Conservation (phyloP, 2,113 vertebrate genomes). For the Athene noctua region DNA sequence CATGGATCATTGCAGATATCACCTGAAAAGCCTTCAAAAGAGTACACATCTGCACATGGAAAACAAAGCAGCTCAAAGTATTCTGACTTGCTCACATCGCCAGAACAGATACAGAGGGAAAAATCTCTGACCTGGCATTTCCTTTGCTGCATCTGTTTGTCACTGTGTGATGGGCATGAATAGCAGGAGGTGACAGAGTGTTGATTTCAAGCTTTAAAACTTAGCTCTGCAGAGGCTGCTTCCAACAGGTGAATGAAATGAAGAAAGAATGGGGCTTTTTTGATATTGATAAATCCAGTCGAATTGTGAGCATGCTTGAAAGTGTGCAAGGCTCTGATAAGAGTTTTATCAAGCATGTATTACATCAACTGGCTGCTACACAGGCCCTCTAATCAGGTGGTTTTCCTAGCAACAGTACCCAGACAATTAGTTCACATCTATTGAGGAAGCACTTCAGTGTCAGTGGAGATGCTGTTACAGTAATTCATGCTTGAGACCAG, state of each 20-base stretch:
- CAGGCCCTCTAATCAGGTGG: background rate
- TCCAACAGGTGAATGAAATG: slow-evolving; percentile 6
- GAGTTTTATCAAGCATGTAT: slow-evolving; percentile 14
- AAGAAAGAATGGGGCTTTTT: background rate
- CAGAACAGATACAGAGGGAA: background rate
- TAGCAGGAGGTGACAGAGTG: background rate
- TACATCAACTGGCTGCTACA: background rate
- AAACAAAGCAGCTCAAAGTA: background rate
- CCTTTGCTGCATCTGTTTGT: background rate
- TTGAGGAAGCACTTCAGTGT: background rate
- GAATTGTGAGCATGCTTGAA: background rate
- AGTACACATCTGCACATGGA: background rate
- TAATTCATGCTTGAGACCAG: background rate
- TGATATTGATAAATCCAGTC: background rate
- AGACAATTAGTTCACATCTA: background rate
- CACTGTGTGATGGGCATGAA: background rate
- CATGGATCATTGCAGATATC: background rate
- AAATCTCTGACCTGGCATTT: background rate
- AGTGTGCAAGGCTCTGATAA: background rate
- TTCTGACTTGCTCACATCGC: background rate
- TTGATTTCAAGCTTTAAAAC: background rate
- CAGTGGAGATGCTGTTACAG: background rate
- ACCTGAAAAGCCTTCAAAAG: background rate
- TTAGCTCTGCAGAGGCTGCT: background rate
- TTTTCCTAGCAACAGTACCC: background rate